phyloP scores from a whole-genome alignment of 2,888 invertebrate species.

The Drosophila paramelanica region DNA sequence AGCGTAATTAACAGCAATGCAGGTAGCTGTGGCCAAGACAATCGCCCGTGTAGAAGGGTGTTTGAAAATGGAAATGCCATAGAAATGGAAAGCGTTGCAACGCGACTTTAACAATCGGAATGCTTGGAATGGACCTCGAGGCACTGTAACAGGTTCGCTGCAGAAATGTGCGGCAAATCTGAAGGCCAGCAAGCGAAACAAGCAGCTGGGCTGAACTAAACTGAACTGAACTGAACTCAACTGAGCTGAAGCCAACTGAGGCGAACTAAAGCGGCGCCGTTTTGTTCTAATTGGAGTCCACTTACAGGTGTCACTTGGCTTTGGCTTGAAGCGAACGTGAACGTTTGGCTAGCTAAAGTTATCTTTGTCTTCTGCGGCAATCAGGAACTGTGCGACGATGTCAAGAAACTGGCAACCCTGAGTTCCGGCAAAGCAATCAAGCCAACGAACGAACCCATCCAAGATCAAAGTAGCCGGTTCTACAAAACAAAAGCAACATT shows the following conservation, averaged over 20 bases:
- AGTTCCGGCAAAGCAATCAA: conserved; percentile 43
- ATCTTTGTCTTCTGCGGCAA: conserved; percentile 15
- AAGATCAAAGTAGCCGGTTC: conserved; percentile 47
- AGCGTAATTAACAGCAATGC: conserved; percentile 17
- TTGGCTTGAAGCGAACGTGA: conserved; percentile 2
- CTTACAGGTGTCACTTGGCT: conserved; percentile 42
- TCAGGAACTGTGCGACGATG: conserved; percentile 50
- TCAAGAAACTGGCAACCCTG: conserved; percentile 75
- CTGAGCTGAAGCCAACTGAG: conserved; percentile 6
- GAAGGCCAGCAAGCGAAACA: conserved; percentile 42
- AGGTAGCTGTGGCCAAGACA: conserved; percentile 11
- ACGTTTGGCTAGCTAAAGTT: conserved; percentile 3
- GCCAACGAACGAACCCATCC: conserved; percentile 22
- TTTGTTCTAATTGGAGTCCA: conserved; percentile 39
- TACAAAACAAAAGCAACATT: conserved; percentile 18
- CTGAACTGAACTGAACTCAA: conserved; percentile 16
- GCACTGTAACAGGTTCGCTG: conserved; percentile 48
- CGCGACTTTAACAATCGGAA: conserved; percentile 22
- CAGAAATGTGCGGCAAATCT: conserved; percentile 44
- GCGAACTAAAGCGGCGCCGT: background rate
- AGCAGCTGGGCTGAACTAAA: background rate
- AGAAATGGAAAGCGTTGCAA: conserved; percentile 48
- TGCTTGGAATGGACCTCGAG: conserved; percentile 19
- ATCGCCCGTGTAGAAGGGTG: conserved; percentile 39
- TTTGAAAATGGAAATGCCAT: conserved; percentile 37